A percentile compares a stretch with the other conserved stretches of the same genome.
Evolutionary conservation across 2,113 vertebrate genomes (phyloP).

Genomic region (Paracanthobrama guichenoti): DNA sequence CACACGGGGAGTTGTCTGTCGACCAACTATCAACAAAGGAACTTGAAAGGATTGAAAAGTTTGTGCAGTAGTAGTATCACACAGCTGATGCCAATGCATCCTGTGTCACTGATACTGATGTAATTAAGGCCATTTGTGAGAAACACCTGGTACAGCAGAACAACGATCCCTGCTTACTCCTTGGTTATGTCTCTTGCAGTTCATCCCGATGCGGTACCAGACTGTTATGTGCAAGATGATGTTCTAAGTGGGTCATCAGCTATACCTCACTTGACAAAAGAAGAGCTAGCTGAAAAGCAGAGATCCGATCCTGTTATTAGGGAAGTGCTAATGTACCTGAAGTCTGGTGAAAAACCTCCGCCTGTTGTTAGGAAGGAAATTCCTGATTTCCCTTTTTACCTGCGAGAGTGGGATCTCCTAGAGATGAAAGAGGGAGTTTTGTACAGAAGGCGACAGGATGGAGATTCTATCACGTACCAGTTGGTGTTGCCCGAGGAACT

Average conservation of each 20-base stretch:
- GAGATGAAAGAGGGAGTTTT: not conserved
- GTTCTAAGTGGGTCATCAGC: not conserved
- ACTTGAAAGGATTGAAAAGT: constrained; percentile 1
- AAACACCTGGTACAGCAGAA: not conserved
- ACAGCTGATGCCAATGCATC: too few relatives aligned
- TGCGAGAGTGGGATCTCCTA: not conserved
- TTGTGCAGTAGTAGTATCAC: not conserved
- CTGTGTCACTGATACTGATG: not conserved
- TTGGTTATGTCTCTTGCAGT: not conserved
- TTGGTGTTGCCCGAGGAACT: not conserved
- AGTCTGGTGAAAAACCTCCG: not conserved
- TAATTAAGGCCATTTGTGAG: constrained; percentile 26
- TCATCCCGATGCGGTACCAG: not conserved
- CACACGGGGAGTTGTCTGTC: not conserved
- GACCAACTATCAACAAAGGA: not conserved
- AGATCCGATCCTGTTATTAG: not conserved
- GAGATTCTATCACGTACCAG: not conserved
- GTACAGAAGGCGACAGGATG: not conserved
- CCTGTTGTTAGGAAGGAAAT: not conserved
- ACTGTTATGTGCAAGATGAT: not conserved
- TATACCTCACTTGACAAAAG: not conserved
- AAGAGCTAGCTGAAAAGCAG: not conserved
- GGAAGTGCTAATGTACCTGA: not conserved
- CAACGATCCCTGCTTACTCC: not conserved
- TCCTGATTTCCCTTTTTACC: not conserved